Base-by-base conservation (phyloP, 2,797 vertebrate genomes). In the Macropus fuliginosus region DNA sequence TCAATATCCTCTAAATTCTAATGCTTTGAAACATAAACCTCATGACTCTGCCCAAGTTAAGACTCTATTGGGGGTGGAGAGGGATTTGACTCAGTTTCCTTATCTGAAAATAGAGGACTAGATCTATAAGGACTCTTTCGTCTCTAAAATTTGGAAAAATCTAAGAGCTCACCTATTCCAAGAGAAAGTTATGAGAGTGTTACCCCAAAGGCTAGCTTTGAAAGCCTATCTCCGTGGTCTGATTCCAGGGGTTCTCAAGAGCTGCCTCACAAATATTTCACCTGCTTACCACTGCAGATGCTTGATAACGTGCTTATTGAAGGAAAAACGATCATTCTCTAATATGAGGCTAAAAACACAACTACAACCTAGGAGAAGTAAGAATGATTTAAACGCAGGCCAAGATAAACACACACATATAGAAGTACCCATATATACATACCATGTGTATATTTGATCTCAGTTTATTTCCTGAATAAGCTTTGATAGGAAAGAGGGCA, bases 401-500 rank as follows among this genome's bases (percentile, higher is more conserved):
- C 40, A 28, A 50, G 21, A 46, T 50, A 87, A 46, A 46, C 40
- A 10, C 31, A 87, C 74, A 87, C 12, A 10, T 27, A 27, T 4
- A 87, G 2, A 46, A 27, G 40, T 4, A 56, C 93, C 59, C 1
- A 94, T n/a, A 62, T 92, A 66, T 50, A 94, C 74, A 89, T 91
- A 89, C 90, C 56, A 4, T 54, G 9, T 59, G 59, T 4, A 52
- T 87, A 40, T 93, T 12, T 81, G 8, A 56, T 1, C 0, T 13
- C n/a, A 81, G 34, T n/a, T 54, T 46, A 92, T 90, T 97, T 96
- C 89, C 13, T 93, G 21, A 93, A 94, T 50, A 90, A 34, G 74
- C 46, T 95, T 92, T 92, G 55, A 92, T 87, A 54, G 55, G 3
- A 91, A 62, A 93, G 90, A 93, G 95, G 96, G 74, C 92, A 55